Conservation (phyloP, 37 sponge, comb jelly and placozoan genomes). For the Bolinopsis microptera region DNA sequence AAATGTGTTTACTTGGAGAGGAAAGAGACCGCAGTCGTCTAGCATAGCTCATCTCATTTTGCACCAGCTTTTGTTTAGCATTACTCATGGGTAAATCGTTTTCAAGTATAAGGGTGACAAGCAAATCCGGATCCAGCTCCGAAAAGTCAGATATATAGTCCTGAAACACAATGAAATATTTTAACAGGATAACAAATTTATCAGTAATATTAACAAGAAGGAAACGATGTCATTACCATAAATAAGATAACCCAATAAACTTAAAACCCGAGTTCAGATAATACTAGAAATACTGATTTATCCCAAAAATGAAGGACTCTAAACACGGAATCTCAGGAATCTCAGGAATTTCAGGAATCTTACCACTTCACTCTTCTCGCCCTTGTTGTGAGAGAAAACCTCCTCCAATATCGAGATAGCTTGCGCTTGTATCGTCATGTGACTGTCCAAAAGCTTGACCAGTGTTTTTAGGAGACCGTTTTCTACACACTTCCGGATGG, state of each 20-base stretch:
- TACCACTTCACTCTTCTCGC: not conserved
- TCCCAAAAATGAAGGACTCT: no score
- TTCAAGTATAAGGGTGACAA: not conserved
- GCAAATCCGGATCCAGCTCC: not conserved
- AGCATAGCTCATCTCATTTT: not conserved
- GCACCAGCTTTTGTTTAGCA: not conserved
- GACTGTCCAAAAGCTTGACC: not conserved
- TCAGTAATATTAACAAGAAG: no score
- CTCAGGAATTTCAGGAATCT: no score
- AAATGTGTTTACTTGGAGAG: constrained; percentile 8
- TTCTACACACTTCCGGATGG: constrained; percentile 2
- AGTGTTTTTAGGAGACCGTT: constrained; percentile 2
- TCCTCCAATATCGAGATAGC: constrained; percentile 22
- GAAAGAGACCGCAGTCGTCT: not conserved
- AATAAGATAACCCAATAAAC: no score
- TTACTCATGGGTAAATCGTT: not conserved
- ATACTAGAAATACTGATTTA: no score
- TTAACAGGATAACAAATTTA: no score
- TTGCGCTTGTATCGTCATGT: not conserved
- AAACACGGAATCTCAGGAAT: no score
- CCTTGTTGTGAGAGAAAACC: constrained; percentile 18
- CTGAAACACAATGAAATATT: not conserved
- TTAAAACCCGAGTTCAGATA: no score
- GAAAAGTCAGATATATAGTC: constrained; percentile 21
- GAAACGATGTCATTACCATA: no score